These are phyloP conservation scores for Gymnosoma rotundatum DNA, from an alignment of 2,888 invertebrate genomes.

Conservation along the genomic window DNA sequence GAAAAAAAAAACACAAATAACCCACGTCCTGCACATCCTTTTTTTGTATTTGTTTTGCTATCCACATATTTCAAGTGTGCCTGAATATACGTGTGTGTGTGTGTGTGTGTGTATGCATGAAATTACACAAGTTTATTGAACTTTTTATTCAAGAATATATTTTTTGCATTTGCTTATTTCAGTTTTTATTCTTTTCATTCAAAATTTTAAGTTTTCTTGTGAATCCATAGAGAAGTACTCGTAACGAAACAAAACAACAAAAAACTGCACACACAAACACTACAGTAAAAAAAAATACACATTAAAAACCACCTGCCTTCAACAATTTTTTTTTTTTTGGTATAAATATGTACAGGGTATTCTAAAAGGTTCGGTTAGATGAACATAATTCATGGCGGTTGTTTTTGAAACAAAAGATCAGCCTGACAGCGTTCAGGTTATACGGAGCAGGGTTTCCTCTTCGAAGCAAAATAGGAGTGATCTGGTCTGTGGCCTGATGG, in stretches of 20 bases:
- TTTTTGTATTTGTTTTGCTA: too few relatives aligned
- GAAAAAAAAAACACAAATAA: not conserved
- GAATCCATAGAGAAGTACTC: slow-evolving; percentile 65
- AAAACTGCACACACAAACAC: slow-evolving; percentile 22
- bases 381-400: too few relatives aligned
- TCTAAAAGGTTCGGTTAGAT: too few relatives aligned
- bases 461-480: too few relatives aligned
- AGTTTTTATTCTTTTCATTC: slow-evolving; percentile 41
- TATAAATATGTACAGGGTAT: slow-evolving; percentile 1
- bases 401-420: too few relatives aligned
- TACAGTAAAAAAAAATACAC: slow-evolving; percentile 24
- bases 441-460: too few relatives aligned
- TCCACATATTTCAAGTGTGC: too few relatives aligned
- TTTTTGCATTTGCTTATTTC: slow-evolving; percentile 27
- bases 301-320: slow-evolving; percentile 62
- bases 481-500: too few relatives aligned
- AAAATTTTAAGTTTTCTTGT: slow-evolving; percentile 63
- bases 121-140: slow-evolving; percentile 58
- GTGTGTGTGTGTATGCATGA: not conserved
- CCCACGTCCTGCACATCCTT: too few relatives aligned
- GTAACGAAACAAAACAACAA: slow-evolving; percentile 41
- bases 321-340: slow-evolving; percentile 56
- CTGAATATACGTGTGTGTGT: not conserved
- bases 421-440: too few relatives aligned
- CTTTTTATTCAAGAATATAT: slow-evolving; percentile 46